These are phyloP conservation scores for Australoheros facetus DNA, from an alignment of 2,797 vertebrate species.

Conservation along the genomic window DNA sequence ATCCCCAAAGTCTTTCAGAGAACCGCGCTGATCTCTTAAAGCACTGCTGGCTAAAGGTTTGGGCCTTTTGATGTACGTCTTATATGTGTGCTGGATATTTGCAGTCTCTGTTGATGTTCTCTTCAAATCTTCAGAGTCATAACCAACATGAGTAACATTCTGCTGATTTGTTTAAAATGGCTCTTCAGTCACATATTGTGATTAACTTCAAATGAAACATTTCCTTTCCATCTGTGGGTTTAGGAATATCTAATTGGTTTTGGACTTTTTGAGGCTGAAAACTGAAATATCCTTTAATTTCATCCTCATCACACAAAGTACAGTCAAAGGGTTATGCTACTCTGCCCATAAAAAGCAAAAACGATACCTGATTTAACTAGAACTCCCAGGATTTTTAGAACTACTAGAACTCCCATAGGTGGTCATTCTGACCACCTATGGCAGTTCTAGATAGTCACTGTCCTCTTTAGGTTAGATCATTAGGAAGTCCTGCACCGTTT, in stretches of 20 bases:
- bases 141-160: background rate
- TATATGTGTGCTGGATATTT: background rate
- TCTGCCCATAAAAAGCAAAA: background rate
- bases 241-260: background rate
- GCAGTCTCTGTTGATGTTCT: slow-evolving; percentile 12
- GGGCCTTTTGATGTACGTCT: background rate
- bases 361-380: background rate
- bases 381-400: too few species aligned
- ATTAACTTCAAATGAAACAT: background rate
- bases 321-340: background rate
- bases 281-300: background rate
- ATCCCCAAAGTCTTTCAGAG: background rate
- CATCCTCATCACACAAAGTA: background rate
- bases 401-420: too few species aligned
- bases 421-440: too few species aligned
- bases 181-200: background rate
- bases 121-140: slow-evolving; percentile 1
- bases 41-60: slow-evolving; percentile 18
- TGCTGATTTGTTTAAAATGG: background rate
- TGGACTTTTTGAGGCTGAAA: background rate
- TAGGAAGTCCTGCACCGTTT: background rate
- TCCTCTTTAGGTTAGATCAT: background rate
- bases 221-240: background rate
- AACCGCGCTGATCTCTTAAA: slow-evolving; percentile 3
- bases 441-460: too few species aligned